Percentiles rank a stretch among this genome's conserved stretches.
Conservation (phyloP, 92 coral and sea anemone genomes). For the Isaurus tuberculatus region DNA sequence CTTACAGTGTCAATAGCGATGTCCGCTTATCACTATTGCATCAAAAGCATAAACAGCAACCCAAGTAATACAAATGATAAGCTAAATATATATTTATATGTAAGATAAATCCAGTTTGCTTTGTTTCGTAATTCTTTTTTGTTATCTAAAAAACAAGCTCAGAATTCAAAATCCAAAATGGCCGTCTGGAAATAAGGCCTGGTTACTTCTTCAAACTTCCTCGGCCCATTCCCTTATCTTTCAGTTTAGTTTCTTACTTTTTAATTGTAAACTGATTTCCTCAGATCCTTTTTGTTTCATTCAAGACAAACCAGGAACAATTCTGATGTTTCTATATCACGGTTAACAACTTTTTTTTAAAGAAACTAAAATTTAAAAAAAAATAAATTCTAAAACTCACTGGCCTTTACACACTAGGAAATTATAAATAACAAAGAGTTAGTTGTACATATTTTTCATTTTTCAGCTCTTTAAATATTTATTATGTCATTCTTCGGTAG, state of each 20-base stretch:
- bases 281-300: constrained; percentile 26
- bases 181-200: constrained; percentile 20
- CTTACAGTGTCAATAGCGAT: constrained; percentile 3
- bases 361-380: neutral
- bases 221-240: constrained; percentile 22
- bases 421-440: constrained; percentile 31
- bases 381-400: neutral
- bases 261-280: constrained; percentile 21
- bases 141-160: constrained; percentile 3
- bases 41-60: constrained; percentile 4
- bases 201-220: constrained; percentile 25
- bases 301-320: constrained; percentile 20
- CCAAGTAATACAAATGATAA: constrained; percentile 6
- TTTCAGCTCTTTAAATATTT: constrained; percentile 20
- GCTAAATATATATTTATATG: constrained; percentile 4
- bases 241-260: constrained; percentile 17
- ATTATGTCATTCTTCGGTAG: constrained; percentile 19
- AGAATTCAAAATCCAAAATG: neutral
- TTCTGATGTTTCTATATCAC: neutral
- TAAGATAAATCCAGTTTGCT: neutral
- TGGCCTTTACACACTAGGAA: neutral
- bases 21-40: neutral
- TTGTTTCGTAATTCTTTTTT: neutral
- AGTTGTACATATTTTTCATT: constrained; percentile 19
- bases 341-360: neutral